A percentile compares a stretch with the other conserved stretches of the same genome.
These are phyloP conservation scores for Nerophis lumbriciformis DNA, from an alignment of 2,113 vertebrate genomes.

Conservation along the genomic window DNA sequence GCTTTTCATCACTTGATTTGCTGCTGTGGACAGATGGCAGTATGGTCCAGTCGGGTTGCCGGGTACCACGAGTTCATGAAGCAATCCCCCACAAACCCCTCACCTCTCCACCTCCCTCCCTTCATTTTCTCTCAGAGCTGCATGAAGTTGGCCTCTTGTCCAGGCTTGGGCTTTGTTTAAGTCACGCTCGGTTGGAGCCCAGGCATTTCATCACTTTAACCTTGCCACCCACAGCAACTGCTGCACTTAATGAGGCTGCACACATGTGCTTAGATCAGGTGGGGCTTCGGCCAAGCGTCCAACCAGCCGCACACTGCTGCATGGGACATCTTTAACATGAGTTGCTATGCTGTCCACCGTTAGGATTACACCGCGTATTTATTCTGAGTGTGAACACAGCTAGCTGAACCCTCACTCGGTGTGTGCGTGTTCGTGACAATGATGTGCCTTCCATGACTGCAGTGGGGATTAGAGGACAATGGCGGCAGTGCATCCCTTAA, in stretches of 20 bases:
- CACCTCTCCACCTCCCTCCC: constrained; percentile 16
- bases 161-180: constrained; percentile 85
- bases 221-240: constrained; percentile 91
- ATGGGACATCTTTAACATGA: constrained; percentile 32
- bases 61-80: constrained; percentile 70
- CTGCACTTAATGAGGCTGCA: constrained; percentile 85
- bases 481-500: constrained; percentile 83
- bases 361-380: constrained; percentile 32
- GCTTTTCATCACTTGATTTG: constrained; percentile 62
- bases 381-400: constrained; percentile 65
- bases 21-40: constrained; percentile 66
- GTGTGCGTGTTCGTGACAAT: constrained; percentile 87
- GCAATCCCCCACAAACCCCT: constrained; percentile 41
- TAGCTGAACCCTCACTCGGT: constrained; percentile 76
- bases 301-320: constrained; percentile 31
- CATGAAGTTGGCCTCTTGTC: constrained; percentile 88
- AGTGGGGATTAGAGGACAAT: constrained; percentile 94
- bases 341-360: constrained; percentile 16
- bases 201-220: constrained; percentile 96
- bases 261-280: constrained; percentile 85
- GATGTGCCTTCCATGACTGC: constrained; percentile 80
- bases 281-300: constrained; percentile 51
- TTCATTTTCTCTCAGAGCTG: constrained; percentile 57
- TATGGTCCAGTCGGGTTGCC: constrained; percentile 71
- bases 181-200: constrained; percentile 87